Percentiles rank a stretch among this genome's conserved stretches.
Evolutionary conservation across 2,888 invertebrate genomes (phyloP).

Genomic region (Embidobia sp.): DNA sequence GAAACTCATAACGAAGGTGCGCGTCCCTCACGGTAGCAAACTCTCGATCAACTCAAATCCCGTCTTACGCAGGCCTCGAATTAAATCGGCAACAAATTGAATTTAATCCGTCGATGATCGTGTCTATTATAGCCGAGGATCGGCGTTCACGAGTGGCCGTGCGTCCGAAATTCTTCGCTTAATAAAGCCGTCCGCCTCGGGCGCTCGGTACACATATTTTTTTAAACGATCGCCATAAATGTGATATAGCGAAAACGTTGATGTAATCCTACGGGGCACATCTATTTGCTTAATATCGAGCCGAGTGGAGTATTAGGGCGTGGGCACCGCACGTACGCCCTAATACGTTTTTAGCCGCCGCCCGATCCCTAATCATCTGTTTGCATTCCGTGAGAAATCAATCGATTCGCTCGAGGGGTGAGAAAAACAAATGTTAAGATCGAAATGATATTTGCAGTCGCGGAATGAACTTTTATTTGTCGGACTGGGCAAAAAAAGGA

Average conservation of each 20-base stretch:
- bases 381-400: constrained; percentile 46
- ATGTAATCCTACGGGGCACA: constrained; percentile 43
- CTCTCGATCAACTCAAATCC: no score
- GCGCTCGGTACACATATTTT: constrained; percentile 40
- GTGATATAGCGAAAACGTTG: constrained; percentile 30
- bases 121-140: constrained; percentile 22
- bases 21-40: no score
- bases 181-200: constrained; percentile 39
- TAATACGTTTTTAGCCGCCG: constrained; percentile 52
- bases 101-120: constrained; percentile 39
- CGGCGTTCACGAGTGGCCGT: constrained; percentile 26
- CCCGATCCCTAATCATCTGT: constrained; percentile 56
- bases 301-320: constrained; percentile 34
- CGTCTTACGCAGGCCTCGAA: background rate
- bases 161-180: constrained; percentile 36
- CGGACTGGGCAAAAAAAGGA: background rate
- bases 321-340: constrained; percentile 39
- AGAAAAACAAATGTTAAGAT: constrained; percentile 52
- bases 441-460: constrained; percentile 7
- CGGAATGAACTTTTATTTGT: background rate
- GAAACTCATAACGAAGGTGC: no score
- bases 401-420: constrained; percentile 30
- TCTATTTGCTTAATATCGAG: constrained; percentile 55
- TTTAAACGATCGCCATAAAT: constrained; percentile 47
- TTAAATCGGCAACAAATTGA: constrained; percentile 44